A percentile compares a stretch with the other conserved stretches of the same genome.
phyloP scores from a whole-genome alignment of 2,797 vertebrate genomes.

The Urocyon cinereoargenteus region DNA sequence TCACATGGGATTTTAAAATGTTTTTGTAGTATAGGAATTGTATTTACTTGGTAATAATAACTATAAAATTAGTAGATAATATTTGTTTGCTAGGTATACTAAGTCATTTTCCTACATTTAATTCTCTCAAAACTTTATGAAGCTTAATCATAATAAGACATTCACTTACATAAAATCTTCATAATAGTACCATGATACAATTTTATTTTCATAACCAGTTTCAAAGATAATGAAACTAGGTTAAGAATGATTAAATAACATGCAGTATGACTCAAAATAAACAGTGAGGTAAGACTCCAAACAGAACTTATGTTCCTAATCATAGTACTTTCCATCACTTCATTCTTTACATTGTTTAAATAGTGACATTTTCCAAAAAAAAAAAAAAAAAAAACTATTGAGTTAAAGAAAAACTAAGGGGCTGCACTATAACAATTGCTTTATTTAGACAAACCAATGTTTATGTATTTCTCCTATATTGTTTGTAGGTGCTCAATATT shows the following conservation, averaged over 20 bases:
- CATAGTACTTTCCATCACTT: not conserved
- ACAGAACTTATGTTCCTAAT: not conserved
- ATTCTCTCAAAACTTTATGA: not conserved
- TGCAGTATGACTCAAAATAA: not conserved
- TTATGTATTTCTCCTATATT: not conserved
- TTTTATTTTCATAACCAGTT: not conserved
- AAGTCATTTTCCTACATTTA: not conserved
- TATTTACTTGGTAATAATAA: not conserved
- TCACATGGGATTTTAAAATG: not conserved
- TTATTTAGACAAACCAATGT: not conserved
- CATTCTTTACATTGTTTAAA: not conserved
- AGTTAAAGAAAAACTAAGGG: not conserved
- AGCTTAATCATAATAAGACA: not conserved
- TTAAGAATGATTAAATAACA: not conserved
- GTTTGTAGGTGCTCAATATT: not conserved
- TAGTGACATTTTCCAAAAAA: not conserved
- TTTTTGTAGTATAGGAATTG: not conserved
- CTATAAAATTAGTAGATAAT: not conserved
- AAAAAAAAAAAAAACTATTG: too few relatives aligned
- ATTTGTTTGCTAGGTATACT: not conserved
- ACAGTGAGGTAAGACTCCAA: not conserved
- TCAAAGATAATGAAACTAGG: conserved; percentile 16
- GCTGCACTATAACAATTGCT: not conserved
- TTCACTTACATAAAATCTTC: not conserved
- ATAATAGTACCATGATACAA: not conserved